Base-by-base conservation (phyloP, 2,888 invertebrate species). In the Spilarctia lutea region DNA sequence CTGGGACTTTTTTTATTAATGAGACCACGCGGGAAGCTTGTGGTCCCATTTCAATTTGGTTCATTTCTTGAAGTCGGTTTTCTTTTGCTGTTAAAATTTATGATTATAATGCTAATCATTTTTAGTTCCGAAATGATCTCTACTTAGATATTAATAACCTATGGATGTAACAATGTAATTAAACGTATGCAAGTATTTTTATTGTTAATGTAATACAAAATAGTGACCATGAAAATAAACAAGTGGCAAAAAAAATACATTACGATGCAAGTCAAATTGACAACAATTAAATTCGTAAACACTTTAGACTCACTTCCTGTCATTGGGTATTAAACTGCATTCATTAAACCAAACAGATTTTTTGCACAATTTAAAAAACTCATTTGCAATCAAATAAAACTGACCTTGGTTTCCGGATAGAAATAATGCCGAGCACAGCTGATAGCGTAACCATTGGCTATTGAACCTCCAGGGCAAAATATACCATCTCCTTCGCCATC, bases 391-490 rank as follows among this genome's bases (percentile, higher is more conserved):
- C 33, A 60, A 72, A 68, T 45, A 68, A 13, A 66, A 81, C 94
- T 93, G 85, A 98, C 98, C 97, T 98, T 98, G 75, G 97, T 96
- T 82, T 98, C 97, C 0, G 98, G 98, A 87, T 97, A 96, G 83
- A 96, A 96, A 88, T 97, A 94, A 88, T 97, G 97, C 74, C 99
- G 96, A 3, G 99, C 98, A 86, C 98, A 97, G 88, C 98, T 98
- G 75, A 99, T 98, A n/a, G 98, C 98, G 86, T 98, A 98, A 72
- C 98, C 98, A 90, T 99, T 99, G 10, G 98, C 97, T 86, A 98
- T 97, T 0, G 98, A 98, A 0, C 99, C 99, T 60, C 99, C 99
- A 0, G 98, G 98, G 88, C 98, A 98, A 91, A 98, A 98, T 75
- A 99, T 98, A 0, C 98, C 98, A 89, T 98, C 98, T 0, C 98